Percentiles rank a stretch among this genome's conserved stretches.
phyloP scores from a whole-genome alignment of 2,797 vertebrate species.

The Psittacula echo region DNA sequence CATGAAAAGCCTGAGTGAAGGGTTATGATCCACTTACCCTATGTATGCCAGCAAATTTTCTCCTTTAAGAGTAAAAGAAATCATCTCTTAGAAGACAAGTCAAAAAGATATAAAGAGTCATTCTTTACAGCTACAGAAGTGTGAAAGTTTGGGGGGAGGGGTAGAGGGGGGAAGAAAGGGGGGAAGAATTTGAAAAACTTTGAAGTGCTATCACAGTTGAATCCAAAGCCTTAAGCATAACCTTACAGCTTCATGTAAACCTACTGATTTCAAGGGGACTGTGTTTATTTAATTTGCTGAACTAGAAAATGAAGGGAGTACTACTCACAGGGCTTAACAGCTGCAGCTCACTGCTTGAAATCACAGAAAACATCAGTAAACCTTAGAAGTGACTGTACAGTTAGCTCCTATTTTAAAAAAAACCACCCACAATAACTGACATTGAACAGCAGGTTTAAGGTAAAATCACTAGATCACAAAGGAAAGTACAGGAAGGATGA shows the following conservation, averaged over 20 bases:
- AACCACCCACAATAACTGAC: neutral
- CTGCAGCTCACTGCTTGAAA: neutral
- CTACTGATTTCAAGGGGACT: neutral
- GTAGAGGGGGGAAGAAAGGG: no score
- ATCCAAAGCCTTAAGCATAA: neutral
- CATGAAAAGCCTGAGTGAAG: neutral
- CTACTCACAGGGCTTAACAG: neutral
- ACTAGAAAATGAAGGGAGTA: neutral
- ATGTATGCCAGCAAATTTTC: neutral
- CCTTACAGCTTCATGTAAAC: neutral
- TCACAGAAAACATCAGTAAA: neutral
- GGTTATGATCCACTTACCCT: neutral
- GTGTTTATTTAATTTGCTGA: neutral
- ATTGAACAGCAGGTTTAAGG: neutral
- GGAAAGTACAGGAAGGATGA: neutral
- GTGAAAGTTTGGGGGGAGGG: neutral
- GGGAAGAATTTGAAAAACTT: neutral
- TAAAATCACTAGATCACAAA: neutral
- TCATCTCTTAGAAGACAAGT: neutral
- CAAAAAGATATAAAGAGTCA: neutral
- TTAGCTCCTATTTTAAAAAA: neutral
- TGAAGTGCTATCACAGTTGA: neutral
- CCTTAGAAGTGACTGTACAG: fast-evolving
- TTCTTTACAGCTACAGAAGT: neutral
- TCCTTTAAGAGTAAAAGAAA: neutral